phyloP scores from a whole-genome alignment of 2,888 invertebrate species.

The Ephialtes manifestator region DNA sequence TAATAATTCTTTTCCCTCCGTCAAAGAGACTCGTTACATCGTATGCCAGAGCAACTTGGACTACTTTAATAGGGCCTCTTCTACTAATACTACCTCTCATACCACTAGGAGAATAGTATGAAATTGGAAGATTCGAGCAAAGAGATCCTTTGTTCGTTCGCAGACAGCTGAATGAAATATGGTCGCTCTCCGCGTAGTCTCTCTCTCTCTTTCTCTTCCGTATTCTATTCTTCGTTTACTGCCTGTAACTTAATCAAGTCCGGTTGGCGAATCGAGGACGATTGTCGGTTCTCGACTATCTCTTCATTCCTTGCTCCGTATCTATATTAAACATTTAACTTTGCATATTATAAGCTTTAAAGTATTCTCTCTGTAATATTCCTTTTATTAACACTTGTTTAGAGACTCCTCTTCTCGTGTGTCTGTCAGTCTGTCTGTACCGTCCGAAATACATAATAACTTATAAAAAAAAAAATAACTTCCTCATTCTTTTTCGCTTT shows the following conservation, averaged over 20 bases:
- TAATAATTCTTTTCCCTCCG: conserved; percentile 48
- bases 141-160: conserved; percentile 50
- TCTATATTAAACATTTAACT: neutral
- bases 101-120: conserved; percentile 23
- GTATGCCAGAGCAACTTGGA: conserved; percentile 27
- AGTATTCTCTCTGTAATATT: neutral
- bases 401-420: too few relatives aligned
- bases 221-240: conserved; percentile 36
- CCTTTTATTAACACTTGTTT: neutral
- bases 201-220: conserved; percentile 6
- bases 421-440: too few relatives aligned
- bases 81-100: neutral
- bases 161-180: conserved; percentile 46
- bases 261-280: conserved; percentile 20
- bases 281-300: neutral
- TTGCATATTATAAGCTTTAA: neutral
- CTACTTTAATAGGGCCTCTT: conserved; percentile 29
- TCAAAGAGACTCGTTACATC: conserved; percentile 55
- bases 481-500: too few relatives aligned
- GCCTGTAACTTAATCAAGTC: conserved; percentile 32
- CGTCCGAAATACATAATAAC: too few relatives aligned
- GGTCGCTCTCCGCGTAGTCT: neutral
- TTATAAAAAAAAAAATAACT: too few relatives aligned
- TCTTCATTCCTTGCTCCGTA: neutral
- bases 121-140: conserved; percentile 53